Percentiles rank a stretch among this genome's conserved stretches.
These are phyloP conservation scores for Cercopithecus petaurista DNA, from an alignment of 2,797 vertebrate species.

Conservation along the genomic window DNA sequence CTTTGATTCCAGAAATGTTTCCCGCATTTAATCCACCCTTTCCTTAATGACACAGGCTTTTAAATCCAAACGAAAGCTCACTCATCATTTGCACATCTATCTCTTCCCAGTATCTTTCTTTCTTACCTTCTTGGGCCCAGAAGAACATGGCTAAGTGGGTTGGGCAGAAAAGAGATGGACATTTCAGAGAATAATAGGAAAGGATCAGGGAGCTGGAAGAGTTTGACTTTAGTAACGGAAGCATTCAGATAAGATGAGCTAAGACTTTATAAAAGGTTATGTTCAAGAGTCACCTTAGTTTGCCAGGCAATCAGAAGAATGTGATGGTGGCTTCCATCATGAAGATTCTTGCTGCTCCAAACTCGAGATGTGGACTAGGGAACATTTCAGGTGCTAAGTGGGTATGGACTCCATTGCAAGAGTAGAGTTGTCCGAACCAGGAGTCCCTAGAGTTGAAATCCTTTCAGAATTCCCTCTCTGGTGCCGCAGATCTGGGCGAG, in stretches of 20 bases:
- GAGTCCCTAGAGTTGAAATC: rapidly evolving
- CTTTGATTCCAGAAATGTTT: neutral
- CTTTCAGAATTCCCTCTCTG: rapidly evolving
- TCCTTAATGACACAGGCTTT: neutral
- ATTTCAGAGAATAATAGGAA: neutral
- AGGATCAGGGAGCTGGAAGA: rapidly evolving
- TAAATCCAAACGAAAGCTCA: neutral
- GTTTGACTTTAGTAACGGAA: rapidly evolving
- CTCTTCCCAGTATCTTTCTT: neutral
- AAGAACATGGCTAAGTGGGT: neutral
- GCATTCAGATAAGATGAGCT: rapidly evolving
- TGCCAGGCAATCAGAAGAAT: rapidly evolving
- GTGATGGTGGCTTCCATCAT: rapidly evolving
- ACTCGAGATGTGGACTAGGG: rapidly evolving
- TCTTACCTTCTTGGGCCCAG: rapidly evolving
- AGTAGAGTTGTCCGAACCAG: rapidly evolving
- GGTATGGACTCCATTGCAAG: rapidly evolving
- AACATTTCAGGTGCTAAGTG: rapidly evolving
- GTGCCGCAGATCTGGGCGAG: rapidly evolving
- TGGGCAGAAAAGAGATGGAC: neutral
- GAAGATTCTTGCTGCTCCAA: rapidly evolving
- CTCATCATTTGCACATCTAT: neutral
- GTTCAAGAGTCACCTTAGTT: rapidly evolving
- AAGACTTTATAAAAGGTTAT: rapidly evolving
- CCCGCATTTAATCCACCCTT: neutral